Base-by-base conservation (phyloP, 2,888 invertebrate species). In the Leucozona laternaria region DNA sequence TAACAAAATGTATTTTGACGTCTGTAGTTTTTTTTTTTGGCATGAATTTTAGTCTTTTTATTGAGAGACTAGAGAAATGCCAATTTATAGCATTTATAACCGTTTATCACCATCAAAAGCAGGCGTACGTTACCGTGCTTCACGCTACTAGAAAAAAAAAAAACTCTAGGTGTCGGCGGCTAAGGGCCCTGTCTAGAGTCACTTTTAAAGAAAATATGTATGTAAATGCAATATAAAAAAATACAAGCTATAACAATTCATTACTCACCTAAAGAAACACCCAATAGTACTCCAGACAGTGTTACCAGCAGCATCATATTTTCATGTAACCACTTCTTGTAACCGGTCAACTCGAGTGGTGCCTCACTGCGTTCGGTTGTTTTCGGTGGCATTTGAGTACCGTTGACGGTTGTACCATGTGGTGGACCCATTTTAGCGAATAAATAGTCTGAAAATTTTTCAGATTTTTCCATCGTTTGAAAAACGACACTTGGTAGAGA, bases 291-390 rank as follows among this genome's bases (percentile, higher is more conserved):
- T n/a, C 97, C 97, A 76, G 95, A 94, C 86, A 97, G 93, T 31
- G 97, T 97, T 79, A 96, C 94, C 88, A 97, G 93, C 85, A 97
- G 94, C 92, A 97, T 95, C 8, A 95, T 94, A 92, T 97, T 97
- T 79, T 96, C 95, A 87, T 94, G 93, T 86, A 97, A 92, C 95
- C 96, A 96, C 91, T 95, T 95, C 89, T 93, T 94, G 72, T 94
- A 92, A 73, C 95, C 95, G 88, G 95, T 95, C 88, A 94, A 93
- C 92, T 96, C 95, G 85, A 94, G 93, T 88, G 95, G 94, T 88
- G 95, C 95, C 88, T 94, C 94, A 90, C 94, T 93, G 89, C 94
- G 94, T 89, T 94, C 95, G 62, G 94, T 94, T 88, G 94, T 94
- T 93, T 94, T 94, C 90, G 94, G 94, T 88, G 93, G 92, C 90